Base-by-base conservation (phyloP, 2,797 vertebrate genomes). In the Geotrypetes seraphini region DNA sequence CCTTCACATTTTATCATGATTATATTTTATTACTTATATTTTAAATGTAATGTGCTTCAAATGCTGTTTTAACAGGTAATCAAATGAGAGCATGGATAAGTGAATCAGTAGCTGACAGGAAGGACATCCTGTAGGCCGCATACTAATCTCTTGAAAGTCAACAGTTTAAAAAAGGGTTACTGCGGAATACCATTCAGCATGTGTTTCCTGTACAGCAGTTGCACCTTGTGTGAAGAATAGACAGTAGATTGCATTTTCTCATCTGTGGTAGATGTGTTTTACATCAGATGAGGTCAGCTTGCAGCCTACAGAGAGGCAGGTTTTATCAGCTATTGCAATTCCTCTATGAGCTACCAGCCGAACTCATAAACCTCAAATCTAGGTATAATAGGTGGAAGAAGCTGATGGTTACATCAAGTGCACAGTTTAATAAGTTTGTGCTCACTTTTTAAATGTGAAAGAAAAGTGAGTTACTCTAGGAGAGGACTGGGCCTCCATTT, bases 291-390 rank as follows among this genome's bases (percentile, higher is more conserved):
- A 52, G 1, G 12, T 24, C n/a, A n/a, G 8, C 33, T 43, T 63
- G 38, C 43, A 51, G 44, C 36, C 19, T 24, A 25, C 0, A 0
- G 12, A 12, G 21, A 35, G 31, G 29, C 16, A 52, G 22, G 11
- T 19, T 47, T 36, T 47, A 31, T n/a, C 16, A 52, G 35, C 36
- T 22, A 7, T n/a, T 12, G n/a, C 21, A 37, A 53, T 58, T 60
- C 46, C 53, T 56, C 29, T 28, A 25, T 31, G 47, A 1, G 1
- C 42, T 54, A 35, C 26, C 25, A 50, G 29, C 20, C 49, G 53
- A 51, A 34, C 39, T 35, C 16, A 30, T 28, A 43, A 36, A 35
- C 43, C 52, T 39, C 50, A 56, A 22, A 24, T 20, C 24, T 0
- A 25, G 1, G 1, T 5, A 22, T 7, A 22, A 10, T 14, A 39